phyloP scores from a whole-genome alignment of 2,888 invertebrate genomes.

The Aricia artaxerxes region DNA sequence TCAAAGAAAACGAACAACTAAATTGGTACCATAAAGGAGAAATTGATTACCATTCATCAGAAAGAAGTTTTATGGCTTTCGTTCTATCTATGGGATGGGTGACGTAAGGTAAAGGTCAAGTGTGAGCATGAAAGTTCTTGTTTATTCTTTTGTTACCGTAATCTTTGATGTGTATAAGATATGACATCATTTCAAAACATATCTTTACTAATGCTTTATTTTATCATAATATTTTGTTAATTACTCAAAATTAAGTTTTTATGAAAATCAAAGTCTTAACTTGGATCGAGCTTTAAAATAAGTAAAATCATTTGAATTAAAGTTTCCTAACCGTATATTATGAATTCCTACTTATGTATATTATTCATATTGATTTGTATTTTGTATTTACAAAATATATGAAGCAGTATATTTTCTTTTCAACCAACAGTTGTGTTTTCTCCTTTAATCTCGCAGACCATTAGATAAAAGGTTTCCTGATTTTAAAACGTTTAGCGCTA shows the following conservation, averaged over 20 bases:
- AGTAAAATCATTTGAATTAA: too few species aligned
- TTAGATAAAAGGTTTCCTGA: neutral
- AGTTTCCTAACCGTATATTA: too few species aligned
- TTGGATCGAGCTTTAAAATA: too few species aligned
- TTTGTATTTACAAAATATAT: neutral
- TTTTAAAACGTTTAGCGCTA: conserved; percentile 5
- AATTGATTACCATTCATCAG: conserved; percentile 11
- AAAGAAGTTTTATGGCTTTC: conserved; percentile 25
- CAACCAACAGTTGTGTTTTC: neutral
- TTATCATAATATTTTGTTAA: too few species aligned
- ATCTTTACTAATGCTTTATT: neutral
- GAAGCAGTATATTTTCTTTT: neutral
- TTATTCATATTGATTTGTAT: too few species aligned
- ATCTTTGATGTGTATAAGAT: neutral
- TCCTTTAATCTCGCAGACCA: neutral
- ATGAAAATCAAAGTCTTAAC: too few species aligned
- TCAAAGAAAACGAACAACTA: neutral
- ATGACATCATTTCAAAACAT: neutral
- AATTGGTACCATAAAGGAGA: neutral
- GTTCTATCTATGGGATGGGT: conserved; percentile 16
- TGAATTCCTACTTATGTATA: too few species aligned
- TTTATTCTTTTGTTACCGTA: neutral
- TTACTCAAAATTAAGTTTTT: too few species aligned
- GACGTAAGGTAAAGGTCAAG: neutral
- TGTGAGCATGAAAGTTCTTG: neutral